phyloP scores from a whole-genome alignment of 2,797 vertebrate genomes.

The Coreius guichenoti region DNA sequence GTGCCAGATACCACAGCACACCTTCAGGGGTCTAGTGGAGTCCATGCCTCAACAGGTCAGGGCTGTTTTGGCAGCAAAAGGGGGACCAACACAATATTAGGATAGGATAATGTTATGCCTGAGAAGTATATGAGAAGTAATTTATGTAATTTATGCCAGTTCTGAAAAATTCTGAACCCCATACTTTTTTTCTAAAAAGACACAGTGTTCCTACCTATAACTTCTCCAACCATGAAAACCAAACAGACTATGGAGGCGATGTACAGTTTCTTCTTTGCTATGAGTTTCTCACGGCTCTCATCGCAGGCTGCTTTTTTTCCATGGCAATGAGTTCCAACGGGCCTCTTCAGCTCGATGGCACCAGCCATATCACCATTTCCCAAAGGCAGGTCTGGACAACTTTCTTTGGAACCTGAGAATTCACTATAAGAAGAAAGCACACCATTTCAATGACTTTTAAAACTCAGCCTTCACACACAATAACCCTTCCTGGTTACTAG shows the following conservation, averaged over 20 bases:
- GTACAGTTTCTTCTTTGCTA: conserved; percentile 88
- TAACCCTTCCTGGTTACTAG: not conserved
- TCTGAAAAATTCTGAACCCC: not conserved
- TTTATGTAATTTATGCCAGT: not conserved
- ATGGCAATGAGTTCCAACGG: conserved; percentile 78
- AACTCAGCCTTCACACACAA: not conserved
- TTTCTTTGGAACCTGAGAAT: conserved; percentile 79
- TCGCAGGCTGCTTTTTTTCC: conserved; percentile 61
- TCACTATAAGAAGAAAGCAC: conserved; percentile 74
- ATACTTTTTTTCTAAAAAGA: not conserved
- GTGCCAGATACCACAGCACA: too few species aligned
- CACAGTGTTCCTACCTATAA: conserved; percentile 82
- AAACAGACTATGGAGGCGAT: conserved; percentile 89
- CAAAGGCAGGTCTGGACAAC: conserved; percentile 66
- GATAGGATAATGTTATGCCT: too few species aligned
- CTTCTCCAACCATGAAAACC: conserved; percentile 94
- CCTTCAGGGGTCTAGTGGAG: too few species aligned
- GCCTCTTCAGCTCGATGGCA: conserved; percentile 78
- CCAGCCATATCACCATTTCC: conserved; percentile 74
- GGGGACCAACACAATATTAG: too few species aligned
- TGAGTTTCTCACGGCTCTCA: conserved; percentile 73
- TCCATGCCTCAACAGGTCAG: too few species aligned
- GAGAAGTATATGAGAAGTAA: not conserved
- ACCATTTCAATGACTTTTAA: not conserved
- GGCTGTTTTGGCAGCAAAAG: too few species aligned